A percentile compares a stretch with the other conserved stretches of the same genome.
phyloP scores from a whole-genome alignment of 2,797 vertebrate species.

The Anolis apletophallus region DNA sequence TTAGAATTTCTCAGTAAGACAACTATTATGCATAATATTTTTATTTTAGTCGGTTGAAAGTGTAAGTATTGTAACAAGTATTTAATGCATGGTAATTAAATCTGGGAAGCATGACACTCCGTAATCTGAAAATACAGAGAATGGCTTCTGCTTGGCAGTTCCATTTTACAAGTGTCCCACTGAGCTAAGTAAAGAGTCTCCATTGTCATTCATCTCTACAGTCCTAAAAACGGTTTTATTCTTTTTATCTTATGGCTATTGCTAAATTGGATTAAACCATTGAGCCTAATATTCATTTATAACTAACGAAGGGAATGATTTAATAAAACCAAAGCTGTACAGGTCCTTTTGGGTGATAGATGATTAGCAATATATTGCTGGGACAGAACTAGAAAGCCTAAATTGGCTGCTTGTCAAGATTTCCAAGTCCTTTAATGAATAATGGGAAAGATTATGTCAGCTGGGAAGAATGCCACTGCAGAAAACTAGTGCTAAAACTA shows the following conservation, averaged over 20 bases:
- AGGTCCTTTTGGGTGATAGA: slow-evolving; percentile 11
- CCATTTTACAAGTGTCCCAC: not conserved
- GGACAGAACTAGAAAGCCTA: not conserved
- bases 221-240: slow-evolving; percentile 21
- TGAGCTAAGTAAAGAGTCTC: slow-evolving; percentile 11
- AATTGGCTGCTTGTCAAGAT: not conserved
- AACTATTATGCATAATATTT: not conserved
- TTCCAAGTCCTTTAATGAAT: slow-evolving; percentile 6
- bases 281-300: not conserved
- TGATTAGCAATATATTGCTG: not conserved
- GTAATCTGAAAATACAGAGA: not conserved
- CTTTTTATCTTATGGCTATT: slow-evolving; percentile 1
- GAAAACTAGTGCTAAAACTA: not conserved
- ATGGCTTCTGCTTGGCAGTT: slow-evolving; percentile 1
- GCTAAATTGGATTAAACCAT: slow-evolving; percentile 27
- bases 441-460: not conserved
- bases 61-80: not conserved
- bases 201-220: not conserved
- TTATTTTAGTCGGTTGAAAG: not conserved
- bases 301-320: slow-evolving; percentile 22
- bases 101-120: not conserved
- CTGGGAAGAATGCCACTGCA: not conserved
- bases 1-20: not conserved
- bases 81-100: slow-evolving; percentile 7
- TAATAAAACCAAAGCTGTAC: slow-evolving; percentile 22